A percentile compares a stretch with the other conserved stretches of the same genome.
Evolutionary conservation across 2,797 vertebrate genomes (phyloP).

Genomic region (Gephyroberyx darwinii): DNA sequence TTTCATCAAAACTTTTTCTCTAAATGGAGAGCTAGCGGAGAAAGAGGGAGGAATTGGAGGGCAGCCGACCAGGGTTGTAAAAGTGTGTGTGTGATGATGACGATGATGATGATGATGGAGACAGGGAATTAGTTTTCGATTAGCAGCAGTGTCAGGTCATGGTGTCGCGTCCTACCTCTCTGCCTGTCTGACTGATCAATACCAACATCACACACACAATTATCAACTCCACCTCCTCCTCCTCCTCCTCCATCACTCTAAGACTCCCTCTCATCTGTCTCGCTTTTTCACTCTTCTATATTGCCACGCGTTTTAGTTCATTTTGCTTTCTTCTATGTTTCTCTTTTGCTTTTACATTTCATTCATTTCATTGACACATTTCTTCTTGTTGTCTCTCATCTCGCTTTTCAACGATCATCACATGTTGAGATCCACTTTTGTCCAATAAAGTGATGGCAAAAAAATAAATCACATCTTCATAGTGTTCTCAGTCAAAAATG

Average conservation of each 20-base stretch:
- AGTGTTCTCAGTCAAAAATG: too few species aligned
- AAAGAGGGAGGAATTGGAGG: neutral
- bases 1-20: too few species aligned
- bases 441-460: too few species aligned
- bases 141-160: conserved; percentile 73
- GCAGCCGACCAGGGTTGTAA: neutral
- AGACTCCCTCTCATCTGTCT: conserved; percentile 18
- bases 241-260: conserved; percentile 33
- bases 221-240: conserved; percentile 62
- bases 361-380: neutral
- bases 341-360: neutral
- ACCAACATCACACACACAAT: conserved; percentile 74
- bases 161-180: conserved; percentile 66
- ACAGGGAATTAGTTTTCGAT: conserved; percentile 79
- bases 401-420: too few species aligned
- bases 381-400: too few species aligned
- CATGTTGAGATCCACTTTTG: too few species aligned
- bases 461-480: too few species aligned
- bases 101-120: conserved; percentile 61
- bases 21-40: neutral
- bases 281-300: conserved; percentile 35
- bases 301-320: conserved; percentile 33
- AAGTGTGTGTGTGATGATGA: conserved; percentile 11
- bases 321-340: conserved; percentile 11
- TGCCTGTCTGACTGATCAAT: conserved; percentile 76